Evolutionary conservation across 2,888 invertebrate species (phyloP).

Genomic region (Acleris sparsana): DNA sequence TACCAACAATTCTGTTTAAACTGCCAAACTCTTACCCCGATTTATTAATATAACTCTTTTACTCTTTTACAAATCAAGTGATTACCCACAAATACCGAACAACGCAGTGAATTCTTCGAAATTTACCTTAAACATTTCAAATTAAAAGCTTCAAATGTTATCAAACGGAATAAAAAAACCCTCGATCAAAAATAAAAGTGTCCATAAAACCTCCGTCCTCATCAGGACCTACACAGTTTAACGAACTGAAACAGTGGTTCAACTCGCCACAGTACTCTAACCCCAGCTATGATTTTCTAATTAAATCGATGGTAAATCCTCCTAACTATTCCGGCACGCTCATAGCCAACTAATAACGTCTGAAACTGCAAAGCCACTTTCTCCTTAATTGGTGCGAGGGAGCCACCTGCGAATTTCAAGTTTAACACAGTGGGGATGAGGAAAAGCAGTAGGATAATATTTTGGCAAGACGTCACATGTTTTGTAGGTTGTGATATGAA

Average conservation of each 20-base stretch:
- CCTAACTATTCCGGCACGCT: slow-evolving; percentile 28
- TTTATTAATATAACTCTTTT: no score
- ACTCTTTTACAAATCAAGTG: no score
- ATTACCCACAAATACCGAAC: no score
- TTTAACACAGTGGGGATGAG: slow-evolving; percentile 1
- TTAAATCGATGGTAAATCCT: slow-evolving; percentile 30
- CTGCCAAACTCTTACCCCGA: no score
- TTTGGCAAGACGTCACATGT: not conserved
- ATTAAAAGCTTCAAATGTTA: no score
- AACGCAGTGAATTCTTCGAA: no score
- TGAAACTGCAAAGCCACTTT: slow-evolving; percentile 35
- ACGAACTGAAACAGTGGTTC: slow-evolving; percentile 15
- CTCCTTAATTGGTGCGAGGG: slow-evolving; percentile 33
- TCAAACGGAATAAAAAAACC: no score
- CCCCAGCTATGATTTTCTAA: slow-evolving; percentile 31
- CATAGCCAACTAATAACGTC: slow-evolving; percentile 33
- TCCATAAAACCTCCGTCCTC: no score
- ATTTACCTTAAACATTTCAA: no score
- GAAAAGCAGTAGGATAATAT: slow-evolving; percentile 4
- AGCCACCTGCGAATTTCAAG: slow-evolving; percentile 35
- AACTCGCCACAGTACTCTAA: slow-evolving; percentile 8
- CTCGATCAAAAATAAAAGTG: no score
- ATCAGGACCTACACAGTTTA: not conserved
- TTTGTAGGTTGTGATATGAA: no score
- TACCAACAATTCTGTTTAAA: no score